Evolutionary conservation across 2,797 vertebrate species (phyloP).

Genomic region (Odontamblyopus rebecca): DNA sequence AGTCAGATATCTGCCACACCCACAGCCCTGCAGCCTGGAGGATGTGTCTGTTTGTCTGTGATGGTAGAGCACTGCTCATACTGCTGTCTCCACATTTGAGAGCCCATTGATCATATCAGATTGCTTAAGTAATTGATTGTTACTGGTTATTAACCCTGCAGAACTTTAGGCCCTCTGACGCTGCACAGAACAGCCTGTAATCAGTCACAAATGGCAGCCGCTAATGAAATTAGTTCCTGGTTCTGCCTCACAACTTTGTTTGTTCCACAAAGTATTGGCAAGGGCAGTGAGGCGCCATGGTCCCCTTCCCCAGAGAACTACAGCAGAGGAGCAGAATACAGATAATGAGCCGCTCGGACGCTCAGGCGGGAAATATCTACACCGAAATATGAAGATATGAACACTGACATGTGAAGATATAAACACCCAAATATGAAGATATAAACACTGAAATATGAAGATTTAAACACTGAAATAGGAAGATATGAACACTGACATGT

Average conservation of each 20-base stretch:
- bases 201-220: constrained; percentile 81
- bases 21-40: constrained; percentile 4
- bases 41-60: constrained; percentile 43
- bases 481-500: too few relatives aligned
- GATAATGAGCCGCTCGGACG: constrained; percentile 66
- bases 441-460: too few relatives aligned
- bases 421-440: too few relatives aligned
- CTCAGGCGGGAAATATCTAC: constrained; percentile 63
- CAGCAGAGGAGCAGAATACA: constrained; percentile 59
- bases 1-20: constrained; percentile 18
- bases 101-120: constrained; percentile 79
- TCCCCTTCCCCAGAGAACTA: constrained; percentile 62
- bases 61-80: constrained; percentile 51
- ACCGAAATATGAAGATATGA: constrained; percentile 58
- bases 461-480: too few relatives aligned
- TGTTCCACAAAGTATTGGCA: constrained; percentile 78
- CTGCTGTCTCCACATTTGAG: constrained; percentile 59
- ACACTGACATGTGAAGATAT: too few relatives aligned
- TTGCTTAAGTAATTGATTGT: constrained; percentile 82
- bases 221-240: constrained; percentile 84
- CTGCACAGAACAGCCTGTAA: constrained; percentile 74
- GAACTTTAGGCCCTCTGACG: constrained; percentile 73
- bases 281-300: constrained; percentile 72
- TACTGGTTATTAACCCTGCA: constrained; percentile 83
- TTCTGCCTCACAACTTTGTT: constrained; percentile 83